Conservation (phyloP, 2,797 vertebrate species). For the Bovichtus diacanthus region DNA sequence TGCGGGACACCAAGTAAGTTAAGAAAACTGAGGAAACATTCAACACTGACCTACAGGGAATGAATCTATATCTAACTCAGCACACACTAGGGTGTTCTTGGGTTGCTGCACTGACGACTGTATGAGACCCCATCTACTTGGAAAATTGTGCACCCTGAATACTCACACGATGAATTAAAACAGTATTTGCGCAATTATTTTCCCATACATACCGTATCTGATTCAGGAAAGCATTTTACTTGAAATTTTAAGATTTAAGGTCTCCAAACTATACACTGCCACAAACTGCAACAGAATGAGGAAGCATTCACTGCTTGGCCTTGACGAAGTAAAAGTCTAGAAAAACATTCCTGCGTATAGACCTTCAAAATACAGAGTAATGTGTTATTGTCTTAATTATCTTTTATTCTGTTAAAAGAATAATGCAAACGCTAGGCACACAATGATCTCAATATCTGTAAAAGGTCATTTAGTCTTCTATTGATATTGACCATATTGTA, state of each 20-base stretch:
- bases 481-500: neutral
- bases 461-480: neutral
- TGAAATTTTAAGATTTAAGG: neutral
- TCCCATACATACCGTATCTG: neutral
- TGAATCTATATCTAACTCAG: neutral
- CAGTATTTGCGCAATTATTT: neutral
- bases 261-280: neutral
- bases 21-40: constrained; percentile 12
- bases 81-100: neutral
- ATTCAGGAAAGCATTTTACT: neutral
- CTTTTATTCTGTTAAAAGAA: neutral
- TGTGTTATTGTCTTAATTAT: neutral
- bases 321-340: neutral
- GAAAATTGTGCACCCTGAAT: neutral
- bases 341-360: neutral
- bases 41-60: neutral
- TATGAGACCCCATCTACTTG: neutral
- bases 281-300: neutral
- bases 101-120: neutral
- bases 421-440: neutral
- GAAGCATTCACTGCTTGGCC: neutral
- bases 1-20: neutral
- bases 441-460: neutral
- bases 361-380: neutral
- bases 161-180: neutral